Base-by-base conservation (phyloP, 2,888 invertebrate species). In the Agonopterix subpropinquella region DNA sequence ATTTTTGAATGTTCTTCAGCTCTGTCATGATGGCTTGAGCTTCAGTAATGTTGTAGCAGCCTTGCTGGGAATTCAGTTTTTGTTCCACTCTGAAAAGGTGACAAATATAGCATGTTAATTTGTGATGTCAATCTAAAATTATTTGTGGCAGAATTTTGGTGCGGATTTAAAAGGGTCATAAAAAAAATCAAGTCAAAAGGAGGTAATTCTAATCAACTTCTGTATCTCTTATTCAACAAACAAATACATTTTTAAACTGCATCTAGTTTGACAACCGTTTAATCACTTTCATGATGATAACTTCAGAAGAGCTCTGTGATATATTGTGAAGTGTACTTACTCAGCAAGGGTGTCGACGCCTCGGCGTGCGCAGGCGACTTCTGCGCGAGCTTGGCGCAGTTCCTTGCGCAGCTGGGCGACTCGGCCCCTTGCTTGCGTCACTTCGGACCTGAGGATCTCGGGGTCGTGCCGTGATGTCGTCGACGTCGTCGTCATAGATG, bases 21-120 rank as follows among this genome's bases (percentile, higher is more conserved):
- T 98, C 97, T 47, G 95, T 94, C 91, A 97, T 94, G 53, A 98
- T 98, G n/a, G 97, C 97, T 81, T 98, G 96, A 10, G 98, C 98
- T 85, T 98, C 97, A 41, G 94, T 93, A 62, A 97, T 94, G 76
- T 96, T 97, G 80, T 98, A 98, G 73, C 95, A 95, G 44, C 95
- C 95, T 77, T 95, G 92, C 62, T 94, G 94, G 15, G 94, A 91
- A 73, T 92, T 95, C 65, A 98, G 89, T 84, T 96, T 96, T 84
- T 96, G 94, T 77, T 96, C 96, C 59, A 97, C 96, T 76, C 96
- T 96, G 86, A 37, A 89, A 89, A 36, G 4, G 36, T 2, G 0
- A 13, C 5, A 45, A 13, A 37, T 39, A 1, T 5, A 7, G 5
- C 28, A 28, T 1, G 5, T 11, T 44, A 10, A 5, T 44, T 44